Percentiles rank a stretch among this genome's conserved stretches.
phyloP scores from a whole-genome alignment of 2,888 invertebrate genomes.

The Agrochola lychnidis region DNA sequence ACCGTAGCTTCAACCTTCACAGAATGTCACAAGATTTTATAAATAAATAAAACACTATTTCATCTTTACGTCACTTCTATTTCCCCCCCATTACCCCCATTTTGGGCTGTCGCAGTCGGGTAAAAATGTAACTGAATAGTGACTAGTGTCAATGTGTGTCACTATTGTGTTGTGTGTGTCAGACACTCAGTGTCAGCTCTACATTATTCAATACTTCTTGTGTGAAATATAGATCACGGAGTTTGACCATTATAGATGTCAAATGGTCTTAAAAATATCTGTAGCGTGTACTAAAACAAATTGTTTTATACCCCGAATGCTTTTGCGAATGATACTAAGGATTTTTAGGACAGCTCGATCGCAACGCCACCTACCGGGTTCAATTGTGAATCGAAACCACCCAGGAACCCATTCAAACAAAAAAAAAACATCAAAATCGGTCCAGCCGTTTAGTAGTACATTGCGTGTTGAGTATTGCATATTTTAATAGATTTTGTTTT shows the following conservation, averaged over 20 bases:
- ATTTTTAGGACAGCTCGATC: neutral
- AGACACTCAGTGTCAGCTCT: conserved; percentile 37
- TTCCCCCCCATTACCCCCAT: neutral
- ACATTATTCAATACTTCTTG: neutral
- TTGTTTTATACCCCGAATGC: conserved; percentile 20
- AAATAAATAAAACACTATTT: neutral
- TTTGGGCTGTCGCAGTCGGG: neutral
- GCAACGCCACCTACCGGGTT: too few species aligned
- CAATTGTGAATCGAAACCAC: too few species aligned
- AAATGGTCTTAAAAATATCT: conserved; percentile 14
- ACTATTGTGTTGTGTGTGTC: conserved; percentile 46
- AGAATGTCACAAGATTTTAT: too few species aligned
- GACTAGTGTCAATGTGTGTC: conserved; percentile 29
- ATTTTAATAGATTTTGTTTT: neutral
- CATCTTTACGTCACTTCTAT: neutral
- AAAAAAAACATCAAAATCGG: neutral
- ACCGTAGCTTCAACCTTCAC: neutral
- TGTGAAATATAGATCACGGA: conserved; percentile 11
- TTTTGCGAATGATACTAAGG: conserved; percentile 7
- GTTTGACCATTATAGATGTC: neutral
- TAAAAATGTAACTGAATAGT: neutral
- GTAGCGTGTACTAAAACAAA: conserved; percentile 8
- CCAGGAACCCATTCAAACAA: too few species aligned
- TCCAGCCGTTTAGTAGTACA: neutral
- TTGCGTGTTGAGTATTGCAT: neutral